Base-by-base conservation (phyloP, 2,797 vertebrate genomes). In the Halcyon badia region DNA sequence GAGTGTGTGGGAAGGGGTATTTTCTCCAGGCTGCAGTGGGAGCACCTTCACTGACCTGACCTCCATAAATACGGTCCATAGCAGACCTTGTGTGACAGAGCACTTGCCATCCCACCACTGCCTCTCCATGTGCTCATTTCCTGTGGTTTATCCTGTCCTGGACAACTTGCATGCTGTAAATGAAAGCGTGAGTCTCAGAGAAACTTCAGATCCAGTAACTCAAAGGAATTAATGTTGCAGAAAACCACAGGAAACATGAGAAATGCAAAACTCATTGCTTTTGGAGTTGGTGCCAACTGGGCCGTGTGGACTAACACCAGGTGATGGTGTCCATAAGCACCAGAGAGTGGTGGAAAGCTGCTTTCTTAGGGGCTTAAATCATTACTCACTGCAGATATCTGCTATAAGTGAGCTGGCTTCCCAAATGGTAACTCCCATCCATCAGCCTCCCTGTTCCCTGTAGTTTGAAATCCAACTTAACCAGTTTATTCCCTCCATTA, bases 311-410 rank as follows among this genome's bases (percentile, higher is more conserved):
- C 28, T 31, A 17, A 41, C 6, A 8, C 30, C 49, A 14, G 33
- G 19, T 35, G 8, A 22, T 19, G 7, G 2, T 1, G 1, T 8
- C 19, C 6, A 4, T 3, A 52, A 81, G 10, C 18, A 42, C 18
- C 37, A 20, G 54, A 31, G 18, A 56, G 16, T 5, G 25, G 44
- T 20, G 49, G 60, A 84, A 46, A 3, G 14, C 65, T 56, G 56
- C 31, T 87, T 30, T 44, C 44, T 14, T 28, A 56, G 35, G 9
- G 15, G 9, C 11, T 87, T 58, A 60, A 58, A 37, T 8, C 7
- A 42, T 58, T 51, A 24, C 13, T 66, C 5, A 9, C 9, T 39
- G 48, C 30, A 56, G 69, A 11, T 51, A 49, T 22, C 58, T 83
- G 31, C 54, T 70, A 1, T 24, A n/a, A 51, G 21, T 8, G 54